Evolutionary conservation across 2,888 invertebrate species (phyloP), one percentile per base, ranked within the genome.

Genomic region (Cistogaster globosa): DNA sequence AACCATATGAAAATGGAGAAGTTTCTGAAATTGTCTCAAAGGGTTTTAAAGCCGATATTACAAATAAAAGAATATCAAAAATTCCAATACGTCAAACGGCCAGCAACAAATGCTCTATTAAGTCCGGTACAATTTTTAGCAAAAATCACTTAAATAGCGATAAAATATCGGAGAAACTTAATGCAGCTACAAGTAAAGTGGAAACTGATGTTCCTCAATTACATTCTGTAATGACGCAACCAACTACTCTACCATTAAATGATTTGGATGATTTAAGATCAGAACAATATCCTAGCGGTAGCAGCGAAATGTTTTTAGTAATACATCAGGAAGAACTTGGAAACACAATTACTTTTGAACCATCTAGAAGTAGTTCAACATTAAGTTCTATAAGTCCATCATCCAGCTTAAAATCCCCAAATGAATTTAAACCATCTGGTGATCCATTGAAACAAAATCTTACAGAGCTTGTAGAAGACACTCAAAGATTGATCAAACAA

Each of bases 401-500:
- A 0, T 89, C 88, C 22, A 84, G 85, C 0, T 82, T 88, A 5
- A 85, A 80, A 14, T 67, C 87, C 4, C 87, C 88, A 0, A 88
- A 89, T n/a, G 91, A 92, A 53, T 92, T 92, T 53, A 68, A 90
- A 42, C 89, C 89, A 20, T 91, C 92, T 0, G 89, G 91, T 6
- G 91, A 92, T 88, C 89, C 91, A 0, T 83, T 90, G 1, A 91
- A 91, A 65, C 93, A 92, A 79, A 93, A 93, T 88, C 88, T 93
- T 8, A 92, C 91, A 2, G 94, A 94, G 85, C 93, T 95, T 68
- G 94, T 95, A 11, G 94, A 94, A 88, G 94, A 94, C 80, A 95
- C 95, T 0, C 95, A 95, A 90, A 93, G 93, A 79, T 89, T 95
- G 57, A 95, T 95, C 84, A 94, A 95, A 87, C 95, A 95, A 91